Evolutionary conservation across 2,888 invertebrate genomes (phyloP).

Genomic region (Linyphia triangularis): DNA sequence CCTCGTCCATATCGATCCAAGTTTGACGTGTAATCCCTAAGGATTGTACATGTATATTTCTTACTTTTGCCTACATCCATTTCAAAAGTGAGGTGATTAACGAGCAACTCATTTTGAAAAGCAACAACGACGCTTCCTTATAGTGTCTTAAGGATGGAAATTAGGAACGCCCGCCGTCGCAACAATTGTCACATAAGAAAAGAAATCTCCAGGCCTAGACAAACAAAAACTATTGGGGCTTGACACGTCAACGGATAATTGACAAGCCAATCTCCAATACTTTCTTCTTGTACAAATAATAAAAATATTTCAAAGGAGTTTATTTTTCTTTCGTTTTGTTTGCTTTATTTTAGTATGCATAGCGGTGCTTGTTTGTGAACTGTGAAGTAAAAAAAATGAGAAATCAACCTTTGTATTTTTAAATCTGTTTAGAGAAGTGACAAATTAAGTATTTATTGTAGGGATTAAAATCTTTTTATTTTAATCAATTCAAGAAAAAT

Average conservation of each 20-base stretch:
- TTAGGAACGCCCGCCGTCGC: not conserved
- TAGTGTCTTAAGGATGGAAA: conserved; percentile 2
- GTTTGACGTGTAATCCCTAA: conserved; percentile 62
- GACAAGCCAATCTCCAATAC: conserved; percentile 45
- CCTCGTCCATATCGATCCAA: conserved; percentile 67
- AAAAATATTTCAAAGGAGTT: conserved; percentile 15
- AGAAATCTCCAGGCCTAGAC: conserved; percentile 1
- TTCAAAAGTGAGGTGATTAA: conserved; percentile 64
- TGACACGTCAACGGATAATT: conserved; percentile 43
- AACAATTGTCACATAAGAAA: conserved; percentile 38
- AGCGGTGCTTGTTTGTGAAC: not conserved
- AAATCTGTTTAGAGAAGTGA: conserved; percentile 2
- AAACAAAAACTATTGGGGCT: conserved; percentile 57
- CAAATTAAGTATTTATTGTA: conserved; percentile 2
- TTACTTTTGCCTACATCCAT: conserved; percentile 63
- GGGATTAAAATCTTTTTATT: not conserved
- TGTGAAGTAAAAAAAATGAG: conserved; percentile 10
- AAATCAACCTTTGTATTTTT: not conserved
- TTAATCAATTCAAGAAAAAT: not conserved
- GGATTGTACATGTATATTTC: conserved; percentile 61
- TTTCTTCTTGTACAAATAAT: conserved; percentile 3
- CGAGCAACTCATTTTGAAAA: conserved; percentile 51
- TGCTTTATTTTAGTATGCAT: conserved; percentile 1
- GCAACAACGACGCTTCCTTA: conserved; percentile 18
- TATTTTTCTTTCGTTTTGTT: conserved; percentile 7